Evolutionary conservation across 2,113 vertebrate species (phyloP).

Genomic region (Sinocyclocheilus anophthalmus): DNA sequence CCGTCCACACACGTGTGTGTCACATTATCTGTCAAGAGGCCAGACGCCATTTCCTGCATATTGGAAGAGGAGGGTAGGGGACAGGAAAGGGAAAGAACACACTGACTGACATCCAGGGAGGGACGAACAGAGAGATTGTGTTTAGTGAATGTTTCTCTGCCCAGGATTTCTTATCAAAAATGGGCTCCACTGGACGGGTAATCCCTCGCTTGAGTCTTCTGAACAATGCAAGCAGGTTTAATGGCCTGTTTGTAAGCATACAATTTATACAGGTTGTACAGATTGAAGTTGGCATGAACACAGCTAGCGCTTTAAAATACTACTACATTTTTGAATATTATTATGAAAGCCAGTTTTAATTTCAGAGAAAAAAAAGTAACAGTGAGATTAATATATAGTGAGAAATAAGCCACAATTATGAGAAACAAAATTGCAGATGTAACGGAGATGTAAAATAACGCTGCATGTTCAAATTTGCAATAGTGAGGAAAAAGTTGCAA

Average conservation of each 20-base stretch:
- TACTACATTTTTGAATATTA: not conserved
- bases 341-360: not conserved
- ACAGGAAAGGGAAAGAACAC: conserved; percentile 80
- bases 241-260: conserved; percentile 27
- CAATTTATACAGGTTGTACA: conserved; percentile 9
- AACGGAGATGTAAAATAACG: not conserved
- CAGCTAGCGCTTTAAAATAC: not conserved
- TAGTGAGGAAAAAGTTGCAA: too few species aligned
- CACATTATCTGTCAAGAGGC: conserved; percentile 83
- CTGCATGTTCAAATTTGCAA: too few species aligned
- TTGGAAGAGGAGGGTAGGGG: conserved; percentile 61
- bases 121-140: conserved; percentile 62
- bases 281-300: not conserved
- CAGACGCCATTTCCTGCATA: conserved; percentile 77
- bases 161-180: conserved; percentile 42
- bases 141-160: not conserved
- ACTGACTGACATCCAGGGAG: conserved; percentile 71
- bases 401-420: not conserved
- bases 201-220: not conserved
- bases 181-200: conserved; percentile 31
- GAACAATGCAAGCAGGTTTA: conserved; percentile 32
- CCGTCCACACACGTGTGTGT: conserved; percentile 81
- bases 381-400: not conserved
- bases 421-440: not conserved
- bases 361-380: not conserved